These are phyloP conservation scores for Oligia latruncula DNA, from an alignment of 2,888 invertebrate genomes.

Conservation along the genomic window DNA sequence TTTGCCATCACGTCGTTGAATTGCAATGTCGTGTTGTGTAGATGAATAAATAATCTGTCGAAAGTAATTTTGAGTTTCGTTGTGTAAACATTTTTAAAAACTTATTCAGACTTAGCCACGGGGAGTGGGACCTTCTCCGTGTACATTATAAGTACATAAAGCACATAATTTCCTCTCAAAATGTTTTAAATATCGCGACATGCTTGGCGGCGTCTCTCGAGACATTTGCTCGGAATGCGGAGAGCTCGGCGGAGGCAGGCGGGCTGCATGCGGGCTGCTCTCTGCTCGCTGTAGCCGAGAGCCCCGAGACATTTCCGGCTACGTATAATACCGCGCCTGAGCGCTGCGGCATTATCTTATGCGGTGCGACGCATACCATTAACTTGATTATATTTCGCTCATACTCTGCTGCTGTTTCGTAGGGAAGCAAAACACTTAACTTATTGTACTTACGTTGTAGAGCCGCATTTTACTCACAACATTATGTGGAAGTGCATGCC, in stretches of 20 bases:
- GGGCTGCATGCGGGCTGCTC: not conserved
- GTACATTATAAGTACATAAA: not conserved
- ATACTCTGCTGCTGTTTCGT: slow-evolving; percentile 17
- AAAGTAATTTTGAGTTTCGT: not conserved
- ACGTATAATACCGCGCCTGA: slow-evolving; percentile 36
- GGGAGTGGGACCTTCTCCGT: not conserved
- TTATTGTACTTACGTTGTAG: slow-evolving; percentile 12
- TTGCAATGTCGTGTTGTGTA: not conserved
- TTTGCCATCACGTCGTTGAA: slow-evolving; percentile 8
- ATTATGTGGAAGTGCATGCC: not conserved
- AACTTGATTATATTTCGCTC: slow-evolving; percentile 53
- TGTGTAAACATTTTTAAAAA: not conserved
- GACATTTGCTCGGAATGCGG: slow-evolving; percentile 41
- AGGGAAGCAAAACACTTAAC: slow-evolving; percentile 12
- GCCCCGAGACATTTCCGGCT: slow-evolving; percentile 17
- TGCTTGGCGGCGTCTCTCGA: slow-evolving; percentile 10
- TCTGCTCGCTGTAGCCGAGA: not conserved
- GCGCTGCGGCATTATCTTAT: slow-evolving; percentile 48
- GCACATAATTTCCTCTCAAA: slow-evolving; percentile 23
- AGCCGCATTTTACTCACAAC: not conserved
- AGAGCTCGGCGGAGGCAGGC: not conserved
- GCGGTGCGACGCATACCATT: slow-evolving; percentile 56
- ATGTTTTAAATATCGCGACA: slow-evolving; percentile 35
- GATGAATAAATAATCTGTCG: not conserved
- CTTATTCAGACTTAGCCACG: not conserved